phyloP scores from a whole-genome alignment of 2,888 invertebrate species.

The Catotricha subobsoleta region DNA sequence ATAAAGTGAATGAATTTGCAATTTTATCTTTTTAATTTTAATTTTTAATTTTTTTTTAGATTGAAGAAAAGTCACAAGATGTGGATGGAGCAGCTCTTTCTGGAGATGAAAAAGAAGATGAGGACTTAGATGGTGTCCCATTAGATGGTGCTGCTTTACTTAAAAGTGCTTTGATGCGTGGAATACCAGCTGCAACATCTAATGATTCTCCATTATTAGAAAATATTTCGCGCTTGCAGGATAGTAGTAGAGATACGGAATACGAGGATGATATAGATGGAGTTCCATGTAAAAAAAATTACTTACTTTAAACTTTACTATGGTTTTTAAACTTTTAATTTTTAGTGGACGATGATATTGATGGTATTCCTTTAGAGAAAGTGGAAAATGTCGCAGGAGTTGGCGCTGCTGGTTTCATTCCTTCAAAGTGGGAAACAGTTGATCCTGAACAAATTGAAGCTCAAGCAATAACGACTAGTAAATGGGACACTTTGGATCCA shows the following conservation, averaged over 20 bases:
- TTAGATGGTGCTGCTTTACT: constrained; percentile 68
- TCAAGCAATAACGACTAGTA: constrained; percentile 70
- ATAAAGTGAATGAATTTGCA: constrained; percentile 14
- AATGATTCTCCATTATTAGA: neutral
- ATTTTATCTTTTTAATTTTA: neutral
- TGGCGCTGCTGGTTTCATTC: constrained; percentile 42
- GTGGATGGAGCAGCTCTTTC: constrained; percentile 32
- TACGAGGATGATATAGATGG: constrained; percentile 52
- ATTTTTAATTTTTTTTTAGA: constrained; percentile 10
- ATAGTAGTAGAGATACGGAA: constrained; percentile 17
- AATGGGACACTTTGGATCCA: constrained; percentile 64
- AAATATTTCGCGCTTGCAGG: constrained; percentile 15
- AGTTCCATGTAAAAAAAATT: constrained; percentile 33
- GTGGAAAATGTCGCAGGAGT: constrained; percentile 10
- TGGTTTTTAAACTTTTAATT: neutral
- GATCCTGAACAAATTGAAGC: constrained; percentile 71
- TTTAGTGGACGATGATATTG: constrained; percentile 41
- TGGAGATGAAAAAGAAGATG: constrained; percentile 38
- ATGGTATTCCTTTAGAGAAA: constrained; percentile 49
- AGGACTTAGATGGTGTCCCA: constrained; percentile 55
- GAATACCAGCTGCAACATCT: constrained; percentile 19
- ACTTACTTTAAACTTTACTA: constrained; percentile 1
- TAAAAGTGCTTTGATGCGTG: constrained; percentile 42
- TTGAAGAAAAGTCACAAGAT: constrained; percentile 20
- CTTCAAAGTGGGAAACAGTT: constrained; percentile 93